A percentile compares a stretch with the other conserved stretches of the same genome.
Conservation (phyloP, 2,113 vertebrate genomes). For the human region GRCh38 chr9:70054501-70055000, state of each 20-base stretch:
- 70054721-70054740: neutral
- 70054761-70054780: neutral
- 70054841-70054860: neutral
- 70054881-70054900: neutral
- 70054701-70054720: neutral
- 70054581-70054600: neutral
- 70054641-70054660: neutral
- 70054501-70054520: neutral
- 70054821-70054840: neutral
- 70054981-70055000: too few relatives aligned
- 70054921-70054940: neutral
- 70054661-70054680: neutral
- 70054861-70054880: neutral
- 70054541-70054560: neutral
- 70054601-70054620: neutral
- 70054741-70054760: neutral
- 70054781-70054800: neutral
- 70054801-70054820: neutral
- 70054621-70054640: neutral
- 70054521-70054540: neutral
- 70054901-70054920: neutral
- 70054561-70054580: neutral
- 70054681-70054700: neutral
- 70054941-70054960: too few relatives aligned
- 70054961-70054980: too few relatives aligned